Evolutionary conservation across 2,888 invertebrate genomes (phyloP), one percentile per base, ranked within the genome.

Genomic region (Hydrotaea cyrtoneurina): DNA sequence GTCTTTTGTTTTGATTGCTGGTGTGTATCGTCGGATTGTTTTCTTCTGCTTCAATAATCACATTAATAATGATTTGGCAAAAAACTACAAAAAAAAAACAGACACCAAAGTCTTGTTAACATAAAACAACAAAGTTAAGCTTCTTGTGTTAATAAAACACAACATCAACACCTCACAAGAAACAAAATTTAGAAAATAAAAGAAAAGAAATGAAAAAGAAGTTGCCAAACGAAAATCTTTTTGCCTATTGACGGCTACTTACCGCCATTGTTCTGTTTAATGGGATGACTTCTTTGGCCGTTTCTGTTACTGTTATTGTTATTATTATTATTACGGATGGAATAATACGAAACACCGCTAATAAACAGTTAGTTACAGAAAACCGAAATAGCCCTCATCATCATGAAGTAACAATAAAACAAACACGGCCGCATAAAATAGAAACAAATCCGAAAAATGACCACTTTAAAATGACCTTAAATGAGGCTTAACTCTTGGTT

Each of bases 161-260:
- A 39, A 39, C 39, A 39, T 39, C 11, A 39, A 13, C 39, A 39
- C 39, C 2, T 31, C 31, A 39, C 39, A 39, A 39, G 1, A 39
- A 4, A 39, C 7, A 8, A n/a, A n/a, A n/a, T n/a, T n/a, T n/a
- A 36, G 36, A 36, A 36, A 13, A 39, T 10, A 1, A 39, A 39
- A 4, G 8, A 13, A 10, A 39, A 39, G 39, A 39, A 39, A 39
- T 1, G 13, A 39, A 53, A 13, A 53, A 66, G 43, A 66, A 66
- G 66, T 66, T 66, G 39, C n/a, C 23, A 36, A 55, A 11, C 43
- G n/a, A 57, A 73, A 73, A 73, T 73, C 73, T 73, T 57, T 73
- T 73, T 73, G 43, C 15, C 57, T 43, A 73, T 73, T 73, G 73
- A 73, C 73, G 57, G 26, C 73, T 73, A 57, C 43, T 66, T 66